A percentile compares a stretch with the other conserved stretches of the same genome.
phyloP scores from a whole-genome alignment of 2,113 vertebrate species.

The Hippopotamus amphibius region DNA sequence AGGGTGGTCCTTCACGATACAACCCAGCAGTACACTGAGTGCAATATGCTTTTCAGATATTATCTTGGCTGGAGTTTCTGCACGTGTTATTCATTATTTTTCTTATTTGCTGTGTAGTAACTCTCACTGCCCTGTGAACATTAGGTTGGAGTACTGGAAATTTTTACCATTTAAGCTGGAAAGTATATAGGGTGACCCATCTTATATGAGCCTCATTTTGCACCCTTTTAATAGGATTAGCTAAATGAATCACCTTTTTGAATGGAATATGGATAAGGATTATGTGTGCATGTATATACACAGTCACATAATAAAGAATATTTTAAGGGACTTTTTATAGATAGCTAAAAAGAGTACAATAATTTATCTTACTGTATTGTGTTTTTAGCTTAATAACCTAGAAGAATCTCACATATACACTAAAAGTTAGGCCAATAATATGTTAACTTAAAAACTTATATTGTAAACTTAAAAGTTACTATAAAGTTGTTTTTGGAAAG shows the following conservation, averaged over 20 bases:
- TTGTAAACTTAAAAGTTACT: background rate
- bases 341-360: slow-evolving; percentile 9
- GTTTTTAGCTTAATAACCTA: background rate
- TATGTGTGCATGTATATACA: background rate
- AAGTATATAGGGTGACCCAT: slow-evolving; percentile 35
- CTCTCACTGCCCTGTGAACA: slow-evolving; percentile 48
- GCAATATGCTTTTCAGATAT: slow-evolving; percentile 54
- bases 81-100: slow-evolving; percentile 73
- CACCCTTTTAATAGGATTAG: slow-evolving; percentile 44
- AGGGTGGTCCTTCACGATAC: slow-evolving; percentile 52
- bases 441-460: slow-evolving; percentile 8
- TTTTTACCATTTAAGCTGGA: slow-evolving; percentile 54
- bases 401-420: background rate
- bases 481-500: slow-evolving; percentile 10
- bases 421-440: slow-evolving; percentile 10
- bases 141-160: slow-evolving; percentile 10
- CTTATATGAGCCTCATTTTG: slow-evolving; percentile 43
- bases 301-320: slow-evolving; percentile 26
- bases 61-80: slow-evolving; percentile 64
- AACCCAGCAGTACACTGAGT: background rate
- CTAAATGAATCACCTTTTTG: slow-evolving; percentile 59
- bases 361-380: slow-evolving; percentile 24
- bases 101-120: slow-evolving; percentile 61
- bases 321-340: slow-evolving; percentile 37
- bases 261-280: slow-evolving; percentile 47